Base-by-base conservation (phyloP, 2,113 vertebrate species). In the Eulemur rufifrons region DNA sequence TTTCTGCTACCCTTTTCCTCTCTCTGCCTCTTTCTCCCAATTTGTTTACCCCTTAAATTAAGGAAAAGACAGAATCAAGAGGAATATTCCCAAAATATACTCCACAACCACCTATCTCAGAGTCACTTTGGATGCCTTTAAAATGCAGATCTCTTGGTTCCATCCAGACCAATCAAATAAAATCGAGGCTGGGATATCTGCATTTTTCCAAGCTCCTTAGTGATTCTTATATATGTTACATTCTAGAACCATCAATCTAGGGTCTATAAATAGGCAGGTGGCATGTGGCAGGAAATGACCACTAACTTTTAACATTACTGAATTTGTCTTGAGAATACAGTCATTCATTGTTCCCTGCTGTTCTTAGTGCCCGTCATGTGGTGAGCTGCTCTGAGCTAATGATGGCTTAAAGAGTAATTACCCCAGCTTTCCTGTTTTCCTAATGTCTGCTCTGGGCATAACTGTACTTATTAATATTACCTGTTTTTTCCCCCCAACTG, bases 401-500 rank as follows among this genome's bases (percentile, higher is more conserved):
- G 73, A 83, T 37, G 93, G 45, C 80, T 54, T 54, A 45, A 32
- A 90, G 86, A 11, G 12, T 76, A 95, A 85, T 85, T 92, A 74
- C 18, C 73, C 76, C 87, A 71, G 52, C 71, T 95, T 89, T 47
- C 7, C 82, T 69, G 7, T 74, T 68, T 97, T 85, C 56, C 32
- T 88, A 76, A 23, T 66, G 54, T 64, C 84, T 97, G n/a, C 56
- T 95, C 61, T 88, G n/a, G 86, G 84, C 27, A 78, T 96, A 68
- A 9, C 27, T 91, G 0, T 95, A 76, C 52, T 52, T 91, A 50
- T 96, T 97, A 92, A 23, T 95, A 97, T 96, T 95, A 66, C 52
- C 52, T 95, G 21, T 86, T 95, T 93, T 94, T 95, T 86, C 50
- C 7, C 0, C 54, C 64, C 27, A 59, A 89, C 56, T 94, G 93